Evolutionary conservation across 1,140 invertebrate genomes (phyloP).

Genomic region (Cydia amplana): DNA sequence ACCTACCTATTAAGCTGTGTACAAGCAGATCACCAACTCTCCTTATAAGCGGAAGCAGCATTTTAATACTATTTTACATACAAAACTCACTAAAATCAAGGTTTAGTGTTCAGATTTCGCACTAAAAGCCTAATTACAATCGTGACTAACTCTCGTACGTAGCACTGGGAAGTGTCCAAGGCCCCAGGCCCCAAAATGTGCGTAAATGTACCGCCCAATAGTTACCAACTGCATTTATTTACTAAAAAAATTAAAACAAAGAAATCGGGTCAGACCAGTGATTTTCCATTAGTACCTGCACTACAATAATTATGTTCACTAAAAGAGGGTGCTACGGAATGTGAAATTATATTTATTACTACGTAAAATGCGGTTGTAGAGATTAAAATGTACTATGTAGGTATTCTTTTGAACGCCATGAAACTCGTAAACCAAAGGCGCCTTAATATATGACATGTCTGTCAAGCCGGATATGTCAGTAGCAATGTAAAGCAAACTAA

Average conservation of each 20-base stretch:
- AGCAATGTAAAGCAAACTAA: too few species aligned
- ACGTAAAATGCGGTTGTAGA: too few species aligned
- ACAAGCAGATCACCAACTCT: background rate
- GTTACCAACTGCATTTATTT: constrained; percentile 38
- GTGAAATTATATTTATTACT: too few species aligned
- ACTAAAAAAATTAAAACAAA: constrained; percentile 58
- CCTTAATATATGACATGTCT: too few species aligned
- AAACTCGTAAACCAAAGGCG: too few species aligned
- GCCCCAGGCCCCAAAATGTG: constrained; percentile 10
- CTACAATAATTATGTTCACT: constrained; percentile 41
- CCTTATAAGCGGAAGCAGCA: background rate
- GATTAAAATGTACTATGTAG: too few species aligned
- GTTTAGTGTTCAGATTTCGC: background rate
- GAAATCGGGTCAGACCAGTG: constrained; percentile 62
- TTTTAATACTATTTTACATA: background rate
- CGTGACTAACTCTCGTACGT: constrained; percentile 8
- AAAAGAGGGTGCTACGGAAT: constrained; percentile 34
- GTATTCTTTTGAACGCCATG: too few species aligned
- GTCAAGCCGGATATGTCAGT: too few species aligned
- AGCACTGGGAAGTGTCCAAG: background rate
- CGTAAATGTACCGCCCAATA: constrained; percentile 15
- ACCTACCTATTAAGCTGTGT: too few species aligned
- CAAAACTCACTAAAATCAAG: constrained; percentile 1
- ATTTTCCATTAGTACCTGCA: constrained; percentile 57
- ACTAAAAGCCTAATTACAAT: constrained; percentile 4